Percentiles rank a stretch among this genome's conserved stretches.
phyloP scores from a whole-genome alignment of 1,140 invertebrate species.

The Drosophila saltans region DNA sequence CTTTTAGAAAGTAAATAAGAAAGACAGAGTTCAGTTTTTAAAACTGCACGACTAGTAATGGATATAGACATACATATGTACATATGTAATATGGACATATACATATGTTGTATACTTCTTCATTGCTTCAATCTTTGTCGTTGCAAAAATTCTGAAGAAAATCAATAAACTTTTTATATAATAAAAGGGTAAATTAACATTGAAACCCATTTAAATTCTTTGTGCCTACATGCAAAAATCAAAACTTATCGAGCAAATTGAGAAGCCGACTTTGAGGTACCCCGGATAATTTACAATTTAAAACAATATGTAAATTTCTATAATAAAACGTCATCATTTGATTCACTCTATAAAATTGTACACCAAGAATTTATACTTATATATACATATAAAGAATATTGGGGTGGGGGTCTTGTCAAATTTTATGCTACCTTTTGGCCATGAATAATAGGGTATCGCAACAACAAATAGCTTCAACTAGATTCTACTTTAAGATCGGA shows the following conservation, averaged over 20 bases:
- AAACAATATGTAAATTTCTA: too few relatives aligned
- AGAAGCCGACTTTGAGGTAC: background rate
- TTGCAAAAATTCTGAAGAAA: conserved; percentile 1
- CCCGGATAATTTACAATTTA: too few relatives aligned
- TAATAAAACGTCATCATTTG: too few relatives aligned
- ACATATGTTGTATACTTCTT: background rate
- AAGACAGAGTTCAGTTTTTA: too few relatives aligned
- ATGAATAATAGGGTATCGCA: background rate
- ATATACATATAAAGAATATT: too few relatives aligned
- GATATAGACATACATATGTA: too few relatives aligned
- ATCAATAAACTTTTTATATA: conserved; percentile 25
- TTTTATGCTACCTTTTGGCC: background rate
- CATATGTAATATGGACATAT: background rate
- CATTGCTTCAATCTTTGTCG: background rate
- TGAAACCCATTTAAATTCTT: conserved; percentile 26
- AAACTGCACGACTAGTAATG: too few relatives aligned
- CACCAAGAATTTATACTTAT: too few relatives aligned
- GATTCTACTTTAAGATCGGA: background rate
- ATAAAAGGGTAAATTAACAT: conserved; percentile 33
- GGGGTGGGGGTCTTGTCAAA: too few relatives aligned
- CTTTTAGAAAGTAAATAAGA: too few relatives aligned
- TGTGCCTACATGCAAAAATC: background rate
- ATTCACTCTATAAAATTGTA: too few relatives aligned
- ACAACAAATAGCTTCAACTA: background rate
- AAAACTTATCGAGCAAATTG: background rate